These are phyloP conservation scores for Holcopasites calliopsidis DNA, from an alignment of 1,140 invertebrate species.

Conservation along the genomic window DNA sequence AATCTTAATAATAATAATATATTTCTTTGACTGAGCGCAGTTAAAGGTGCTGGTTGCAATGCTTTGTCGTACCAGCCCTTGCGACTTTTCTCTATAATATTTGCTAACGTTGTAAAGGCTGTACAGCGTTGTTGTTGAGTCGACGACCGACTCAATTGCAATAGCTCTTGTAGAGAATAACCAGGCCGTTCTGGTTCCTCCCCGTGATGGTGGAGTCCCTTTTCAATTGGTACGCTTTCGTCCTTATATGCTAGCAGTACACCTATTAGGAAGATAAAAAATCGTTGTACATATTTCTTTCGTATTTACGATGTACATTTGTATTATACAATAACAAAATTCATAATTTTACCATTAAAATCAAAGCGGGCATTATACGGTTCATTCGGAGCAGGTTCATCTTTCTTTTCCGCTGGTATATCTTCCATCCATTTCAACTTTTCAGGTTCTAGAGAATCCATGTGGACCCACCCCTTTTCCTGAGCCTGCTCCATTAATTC, in stretches of 20 bases:
- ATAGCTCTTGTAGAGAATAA: constrained; percentile 92
- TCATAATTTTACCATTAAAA: constrained; percentile 79
- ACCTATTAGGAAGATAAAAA: constrained; percentile 78
- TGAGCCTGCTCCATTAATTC: constrained; percentile 83
- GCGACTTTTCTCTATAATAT: constrained; percentile 88
- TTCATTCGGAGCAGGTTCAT: constrained; percentile 74
- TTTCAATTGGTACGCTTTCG: constrained; percentile 81
- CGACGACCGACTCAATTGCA: constrained; percentile 86
- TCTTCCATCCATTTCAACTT: constrained; percentile 93
- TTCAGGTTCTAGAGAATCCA: constrained; percentile 89
- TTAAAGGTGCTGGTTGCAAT: constrained; percentile 79
- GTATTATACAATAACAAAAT: background rate
- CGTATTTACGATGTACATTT: background rate
- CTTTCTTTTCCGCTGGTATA: constrained; percentile 75
- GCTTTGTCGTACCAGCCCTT: constrained; percentile 87
- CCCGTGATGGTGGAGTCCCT: constrained; percentile 93
- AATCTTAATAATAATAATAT: constrained; percentile 91
- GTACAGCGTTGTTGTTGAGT: constrained; percentile 88
- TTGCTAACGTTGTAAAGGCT: constrained; percentile 88
- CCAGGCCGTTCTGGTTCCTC: constrained; percentile 94
- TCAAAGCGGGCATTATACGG: constrained; percentile 87
- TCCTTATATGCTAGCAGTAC: constrained; percentile 85
- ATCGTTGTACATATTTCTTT: constrained; percentile 25
- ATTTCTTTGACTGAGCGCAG: constrained; percentile 81
- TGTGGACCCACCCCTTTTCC: constrained; percentile 88